Base-by-base conservation (phyloP, 1,140 invertebrate species). In the Bombus turneri region DNA sequence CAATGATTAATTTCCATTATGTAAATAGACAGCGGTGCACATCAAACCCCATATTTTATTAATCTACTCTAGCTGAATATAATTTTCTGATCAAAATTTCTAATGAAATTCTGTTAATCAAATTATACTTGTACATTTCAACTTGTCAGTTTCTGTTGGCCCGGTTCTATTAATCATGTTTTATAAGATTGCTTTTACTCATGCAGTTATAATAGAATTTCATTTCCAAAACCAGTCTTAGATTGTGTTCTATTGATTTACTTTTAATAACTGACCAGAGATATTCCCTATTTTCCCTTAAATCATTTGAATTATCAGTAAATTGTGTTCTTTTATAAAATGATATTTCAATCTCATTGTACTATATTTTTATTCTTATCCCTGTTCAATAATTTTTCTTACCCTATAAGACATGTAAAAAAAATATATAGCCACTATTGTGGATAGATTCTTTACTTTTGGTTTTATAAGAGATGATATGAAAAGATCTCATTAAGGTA, bases 41-140 rank as follows among this genome's bases (percentile, higher is more conserved):
- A 3, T 31, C 25, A 64, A 39, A 41, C 18, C 15, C 8, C n/a
- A 66, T 41, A 15, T 59, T 59, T 34, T 66, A 64, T 62, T 41
- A 78, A 41, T 78, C 53, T 18, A 64, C 4, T 62, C 43, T 41
- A 62, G 34, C 28, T 62, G 47, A 25, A 37, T 77, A n/a, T 62
- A n/a, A 77, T 62, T 34, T 41, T 43, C 25, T 31, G 37, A 64
- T 31, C 59, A 43, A 78, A 62, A 78, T 64, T 41, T 25, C 37
- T 41, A 34, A 78, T 41, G 75, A 43, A 43, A n/a, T 37, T 41
- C 39, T 34, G 15, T 78, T 78, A 77, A 78, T 78, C 75, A 78
- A 78, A 78, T 78, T 78, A 31, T 78, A 78, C 59, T 64, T 78
- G 75, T 78, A 37, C 9, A 28, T 79, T 68, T 79, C 62, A 68